phyloP scores from a whole-genome alignment of 2,888 invertebrate genomes.

The Drosophila tripunctata region DNA sequence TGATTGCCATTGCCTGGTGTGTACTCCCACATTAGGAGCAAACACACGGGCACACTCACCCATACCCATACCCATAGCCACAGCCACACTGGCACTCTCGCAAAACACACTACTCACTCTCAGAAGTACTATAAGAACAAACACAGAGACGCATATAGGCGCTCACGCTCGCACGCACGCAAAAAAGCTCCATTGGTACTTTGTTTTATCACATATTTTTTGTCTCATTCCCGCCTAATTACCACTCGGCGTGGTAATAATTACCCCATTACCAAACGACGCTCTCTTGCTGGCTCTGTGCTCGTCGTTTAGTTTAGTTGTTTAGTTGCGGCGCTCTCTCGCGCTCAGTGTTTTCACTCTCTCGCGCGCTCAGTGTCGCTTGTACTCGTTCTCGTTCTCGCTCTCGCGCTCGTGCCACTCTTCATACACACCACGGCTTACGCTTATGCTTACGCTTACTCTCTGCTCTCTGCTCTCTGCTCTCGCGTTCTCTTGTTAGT shows the following conservation, averaged over 20 bases:
- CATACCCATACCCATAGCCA: not conserved
- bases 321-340: slow-evolving; percentile 12
- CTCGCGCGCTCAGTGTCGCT: not conserved
- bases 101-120: no score
- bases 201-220: slow-evolving; percentile 65
- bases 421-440: no score
- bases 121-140: not conserved
- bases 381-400: not conserved
- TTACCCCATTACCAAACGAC: slow-evolving; percentile 72
- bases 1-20: slow-evolving; percentile 55
- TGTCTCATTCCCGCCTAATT: slow-evolving; percentile 69
- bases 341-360: not conserved
- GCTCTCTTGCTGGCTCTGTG: no score
- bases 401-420: slow-evolving; percentile 7
- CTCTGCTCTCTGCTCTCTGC: slow-evolving; percentile 16
- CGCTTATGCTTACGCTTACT: slow-evolving; percentile 41
- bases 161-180: slow-evolving; percentile 38
- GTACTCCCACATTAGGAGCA: slow-evolving; percentile 60
- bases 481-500: not conserved
- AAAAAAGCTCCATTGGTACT: slow-evolving; percentile 55
- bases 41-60: not conserved
- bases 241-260: slow-evolving; percentile 78
- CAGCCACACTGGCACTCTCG: slow-evolving; percentile 9
- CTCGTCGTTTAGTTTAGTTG: no score
- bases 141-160: slow-evolving; percentile 25